phyloP scores from a whole-genome alignment of 1,140 invertebrate genomes.

The Sinonovacula constricta region DNA sequence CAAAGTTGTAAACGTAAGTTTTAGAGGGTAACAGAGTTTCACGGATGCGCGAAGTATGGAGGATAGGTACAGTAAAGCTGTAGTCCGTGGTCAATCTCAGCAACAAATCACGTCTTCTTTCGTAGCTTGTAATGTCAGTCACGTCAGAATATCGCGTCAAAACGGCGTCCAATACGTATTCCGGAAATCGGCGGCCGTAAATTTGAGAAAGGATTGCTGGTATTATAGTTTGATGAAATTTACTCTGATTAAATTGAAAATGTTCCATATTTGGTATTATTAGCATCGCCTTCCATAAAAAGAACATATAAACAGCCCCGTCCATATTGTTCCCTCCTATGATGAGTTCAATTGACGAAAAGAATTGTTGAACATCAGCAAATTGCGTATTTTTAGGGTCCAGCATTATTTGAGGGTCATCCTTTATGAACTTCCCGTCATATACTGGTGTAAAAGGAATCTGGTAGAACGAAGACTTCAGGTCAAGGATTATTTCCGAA shows the following conservation, averaged over 20 bases:
- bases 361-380: neutral
- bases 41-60: neutral
- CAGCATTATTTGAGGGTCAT: slow-evolving; percentile 17
- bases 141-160: slow-evolving; percentile 3
- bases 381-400: neutral
- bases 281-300: neutral
- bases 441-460: slow-evolving; percentile 9
- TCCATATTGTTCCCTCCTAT: slow-evolving; percentile 12
- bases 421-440: slow-evolving; percentile 34
- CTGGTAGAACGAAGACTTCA: neutral
- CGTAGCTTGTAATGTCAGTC: neutral
- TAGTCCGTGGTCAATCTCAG: neutral
- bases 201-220: neutral
- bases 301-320: neutral
- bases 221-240: neutral
- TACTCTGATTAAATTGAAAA: neutral
- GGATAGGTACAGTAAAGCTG: neutral
- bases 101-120: neutral
- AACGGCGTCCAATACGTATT: neutral
- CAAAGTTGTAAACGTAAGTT: neutral
- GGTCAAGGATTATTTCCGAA: neutral
- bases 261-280: neutral
- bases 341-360: slow-evolving; percentile 28
- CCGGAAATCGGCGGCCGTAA: neutral
- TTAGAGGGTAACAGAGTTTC: neutral